phyloP scores from a whole-genome alignment of 2,888 invertebrate species.

The Nomada ruficornis region DNA sequence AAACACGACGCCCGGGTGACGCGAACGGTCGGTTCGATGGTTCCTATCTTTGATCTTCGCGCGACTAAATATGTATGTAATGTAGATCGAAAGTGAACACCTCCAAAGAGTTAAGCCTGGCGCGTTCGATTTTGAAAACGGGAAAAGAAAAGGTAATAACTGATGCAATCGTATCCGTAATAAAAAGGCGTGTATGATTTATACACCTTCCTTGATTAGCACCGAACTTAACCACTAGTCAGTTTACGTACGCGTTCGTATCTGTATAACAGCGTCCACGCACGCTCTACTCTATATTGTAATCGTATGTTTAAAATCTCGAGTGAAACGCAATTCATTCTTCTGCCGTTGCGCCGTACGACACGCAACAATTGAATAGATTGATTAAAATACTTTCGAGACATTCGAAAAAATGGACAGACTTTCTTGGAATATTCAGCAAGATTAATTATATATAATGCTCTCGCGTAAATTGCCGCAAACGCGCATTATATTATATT shows the following conservation, averaged over 20 bases:
- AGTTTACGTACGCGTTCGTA: slow-evolving; percentile 45
- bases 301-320: slow-evolving; percentile 48
- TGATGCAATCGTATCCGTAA: slow-evolving; percentile 45
- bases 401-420: slow-evolving; percentile 77
- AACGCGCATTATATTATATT: slow-evolving; percentile 58
- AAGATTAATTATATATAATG: slow-evolving; percentile 68
- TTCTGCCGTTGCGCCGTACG: slow-evolving; percentile 65
- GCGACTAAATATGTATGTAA: too few relatives aligned
- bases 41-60: neutral
- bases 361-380: slow-evolving; percentile 66
- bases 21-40: neutral
- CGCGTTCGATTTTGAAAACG: slow-evolving; percentile 8
- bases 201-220: slow-evolving; percentile 63
- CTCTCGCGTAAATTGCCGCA: slow-evolving; percentile 43
- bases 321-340: slow-evolving; percentile 55
- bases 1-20: slow-evolving; percentile 16
- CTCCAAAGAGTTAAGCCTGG: slow-evolving; percentile 43
- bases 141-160: slow-evolving; percentile 32
- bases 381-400: slow-evolving; percentile 77
- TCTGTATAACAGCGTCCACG: slow-evolving; percentile 39
- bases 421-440: slow-evolving; percentile 73
- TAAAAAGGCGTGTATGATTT: slow-evolving; percentile 37
- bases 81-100: neutral
- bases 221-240: slow-evolving; percentile 67
- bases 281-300: slow-evolving; percentile 45